Percentiles rank a stretch among this genome's conserved stretches.
Conservation (phyloP, 2,113 vertebrate genomes). For the Brachyhypopomus occidentalis region DNA sequence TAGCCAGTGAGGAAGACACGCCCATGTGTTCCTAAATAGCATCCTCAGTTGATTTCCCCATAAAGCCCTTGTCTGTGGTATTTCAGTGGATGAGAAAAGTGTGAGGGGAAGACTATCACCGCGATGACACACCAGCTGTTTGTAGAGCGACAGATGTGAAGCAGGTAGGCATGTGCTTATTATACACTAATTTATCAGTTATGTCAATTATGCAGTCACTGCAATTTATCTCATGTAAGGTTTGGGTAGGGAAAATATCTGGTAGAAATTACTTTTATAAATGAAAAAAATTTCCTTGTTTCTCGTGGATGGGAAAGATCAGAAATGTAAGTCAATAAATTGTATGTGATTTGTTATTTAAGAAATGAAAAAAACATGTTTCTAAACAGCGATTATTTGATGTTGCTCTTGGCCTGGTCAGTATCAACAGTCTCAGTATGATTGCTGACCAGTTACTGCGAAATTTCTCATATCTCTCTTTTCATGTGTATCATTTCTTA, state of each 20-base stretch:
- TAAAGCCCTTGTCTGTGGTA: constrained; percentile 3
- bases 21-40: constrained; percentile 36
- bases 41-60: constrained; percentile 13
- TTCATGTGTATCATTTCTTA: constrained; percentile 44
- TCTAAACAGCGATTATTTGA: constrained; percentile 48
- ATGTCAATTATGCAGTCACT: constrained; percentile 42
- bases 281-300: constrained; percentile 38
- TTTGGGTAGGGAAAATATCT: not conserved
- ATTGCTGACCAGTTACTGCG: constrained; percentile 44
- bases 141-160: constrained; percentile 43
- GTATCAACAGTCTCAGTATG: constrained; percentile 2
- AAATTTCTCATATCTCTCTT: constrained; percentile 4
- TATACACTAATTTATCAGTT: constrained; percentile 46
- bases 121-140: constrained; percentile 47
- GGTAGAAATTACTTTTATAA: constrained; percentile 35
- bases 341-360: constrained; percentile 49
- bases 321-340: constrained; percentile 59
- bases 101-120: constrained; percentile 44
- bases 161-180: constrained; percentile 48
- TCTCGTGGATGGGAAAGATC: constrained; percentile 1
- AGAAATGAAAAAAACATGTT: constrained; percentile 34
- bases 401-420: constrained; percentile 9
- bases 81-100: constrained; percentile 1
- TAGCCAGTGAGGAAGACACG: constrained; percentile 17
- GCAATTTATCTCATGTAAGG: constrained; percentile 29